Evolutionary conservation across 2,888 invertebrate species (phyloP), one percentile per base, ranked within the genome.

Genomic region (Drosophila paracracens): DNA sequence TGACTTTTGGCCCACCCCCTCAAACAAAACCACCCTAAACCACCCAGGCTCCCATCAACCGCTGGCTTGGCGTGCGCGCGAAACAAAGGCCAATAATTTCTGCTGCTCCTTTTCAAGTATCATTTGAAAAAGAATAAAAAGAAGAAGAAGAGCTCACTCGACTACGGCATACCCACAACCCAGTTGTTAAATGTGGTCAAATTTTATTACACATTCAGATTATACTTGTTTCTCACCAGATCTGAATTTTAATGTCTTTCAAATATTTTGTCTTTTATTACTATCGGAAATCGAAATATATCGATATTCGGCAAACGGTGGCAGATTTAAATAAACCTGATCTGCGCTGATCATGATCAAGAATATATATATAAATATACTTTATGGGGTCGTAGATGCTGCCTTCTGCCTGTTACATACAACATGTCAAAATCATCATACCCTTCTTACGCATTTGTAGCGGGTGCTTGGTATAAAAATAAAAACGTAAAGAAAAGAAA

Each of bases 11-110:
- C 48, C 27, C 27, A 13, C 18, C 27, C 27, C 18, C 25, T 25
- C 35, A 4, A 46, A 2, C 5, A 8, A n/a, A 13, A 8, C 16
- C 38, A 1, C 13, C 13, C 25, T 2, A 7, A 7, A n/a, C 27
- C 27, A 18, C 2, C 8, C 46, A 4, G 46, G 21, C 21, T 16
- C 46, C 21, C 21, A 46, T 46, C 46, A 21, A 7, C 16, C 4
- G 16, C 21, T 25, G 48, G 3, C 25, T 46, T 60, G 46, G 67
- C 69, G 60, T 70, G 54, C 46, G 35, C 63, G 53, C 81, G 65
- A 81, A 78, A 80, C 81, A 80, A 80, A 81, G 67, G 71, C 71
- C 79, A 80, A 80, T 80, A 74, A 72, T 75, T 83, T 71, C 57
- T 73, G 71, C 74, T 70, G 64, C 65, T 68, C 69, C 80, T 76